A percentile compares a stretch with the other conserved stretches of the same genome.
phyloP scores from a whole-genome alignment of 2,888 invertebrate genomes.

The Emmelina monodactyla region DNA sequence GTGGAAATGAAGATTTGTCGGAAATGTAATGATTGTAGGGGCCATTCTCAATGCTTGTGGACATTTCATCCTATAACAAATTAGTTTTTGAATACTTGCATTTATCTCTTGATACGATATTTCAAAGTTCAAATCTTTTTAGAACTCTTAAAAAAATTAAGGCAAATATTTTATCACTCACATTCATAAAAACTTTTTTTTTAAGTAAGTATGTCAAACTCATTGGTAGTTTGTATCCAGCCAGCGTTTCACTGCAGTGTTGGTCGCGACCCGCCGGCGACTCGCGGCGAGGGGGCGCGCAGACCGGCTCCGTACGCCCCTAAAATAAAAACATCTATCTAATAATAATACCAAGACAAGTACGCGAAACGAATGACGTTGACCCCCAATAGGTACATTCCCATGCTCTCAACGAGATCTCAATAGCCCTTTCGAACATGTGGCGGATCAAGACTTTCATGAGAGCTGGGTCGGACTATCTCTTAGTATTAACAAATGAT shows the following conservation, averaged over 20 bases:
- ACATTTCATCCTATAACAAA: too few species aligned
- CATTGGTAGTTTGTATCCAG: too few species aligned
- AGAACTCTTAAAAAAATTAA: too few species aligned
- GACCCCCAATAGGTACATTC: constrained; percentile 63
- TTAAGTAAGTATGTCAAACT: too few species aligned
- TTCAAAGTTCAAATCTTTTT: too few species aligned
- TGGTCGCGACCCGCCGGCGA: neutral
- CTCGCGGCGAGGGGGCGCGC: constrained; percentile 48
- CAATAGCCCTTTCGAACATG: constrained; percentile 50
- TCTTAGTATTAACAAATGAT: constrained; percentile 4
- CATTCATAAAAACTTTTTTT: too few species aligned
- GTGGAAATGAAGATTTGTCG: neutral
- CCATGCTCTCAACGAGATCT: constrained; percentile 45
- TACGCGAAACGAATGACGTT: constrained; percentile 62
- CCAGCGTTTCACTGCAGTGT: neutral
- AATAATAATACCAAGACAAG: constrained; percentile 65
- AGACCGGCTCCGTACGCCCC: constrained; percentile 64
- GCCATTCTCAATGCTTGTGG: too few species aligned
- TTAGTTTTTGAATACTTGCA: too few species aligned
- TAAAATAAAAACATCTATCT: constrained; percentile 65
- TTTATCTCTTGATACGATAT: too few species aligned
- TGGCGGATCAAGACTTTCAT: constrained; percentile 50
- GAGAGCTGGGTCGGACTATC: constrained; percentile 25
- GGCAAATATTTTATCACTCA: too few species aligned
- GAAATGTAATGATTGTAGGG: too few species aligned